Percentiles rank a stretch among this genome's conserved stretches.
Evolutionary conservation across 2,888 invertebrate genomes (phyloP).

Genomic region (Hipparchia semele): DNA sequence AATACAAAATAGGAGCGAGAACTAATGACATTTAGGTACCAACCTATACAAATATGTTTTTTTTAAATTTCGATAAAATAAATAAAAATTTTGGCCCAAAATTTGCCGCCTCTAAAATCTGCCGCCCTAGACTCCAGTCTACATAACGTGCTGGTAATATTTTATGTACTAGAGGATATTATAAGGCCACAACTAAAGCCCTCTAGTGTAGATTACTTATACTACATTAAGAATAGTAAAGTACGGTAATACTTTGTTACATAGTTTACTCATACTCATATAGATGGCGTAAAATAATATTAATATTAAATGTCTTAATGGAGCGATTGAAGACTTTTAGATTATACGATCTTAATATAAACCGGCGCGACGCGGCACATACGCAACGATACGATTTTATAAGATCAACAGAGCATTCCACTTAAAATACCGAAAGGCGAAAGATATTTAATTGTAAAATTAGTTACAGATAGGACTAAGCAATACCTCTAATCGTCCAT

Average conservation of each 20-base stretch:
- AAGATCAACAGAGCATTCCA: constrained; percentile 4
- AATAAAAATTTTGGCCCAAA: too few species aligned
- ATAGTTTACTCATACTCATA: not conserved
- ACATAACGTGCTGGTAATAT: too few species aligned
- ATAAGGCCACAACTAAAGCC: not conserved
- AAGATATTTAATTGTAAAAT: not conserved
- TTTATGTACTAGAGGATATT: too few species aligned
- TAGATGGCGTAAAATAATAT: constrained; percentile 11
- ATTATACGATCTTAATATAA: not conserved
- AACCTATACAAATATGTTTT: too few species aligned
- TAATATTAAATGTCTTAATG: not conserved
- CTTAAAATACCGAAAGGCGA: not conserved
- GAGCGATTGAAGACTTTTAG: constrained; percentile 1
- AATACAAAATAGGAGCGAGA: too few species aligned
- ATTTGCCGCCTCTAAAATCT: too few species aligned
- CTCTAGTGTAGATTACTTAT: not conserved
- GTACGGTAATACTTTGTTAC: not conserved
- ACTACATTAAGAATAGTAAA: not conserved
- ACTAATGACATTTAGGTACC: too few species aligned
- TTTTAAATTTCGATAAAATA: too few species aligned
- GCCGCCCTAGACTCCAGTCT: too few species aligned
- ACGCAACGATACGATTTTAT: not conserved
- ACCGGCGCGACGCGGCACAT: not conserved
- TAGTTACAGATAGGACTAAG: not conserved
- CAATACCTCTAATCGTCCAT: not conserved